These are phyloP conservation scores for Myotis yumanensis DNA, from an alignment of 2,113 vertebrate species.

Conservation along the genomic window DNA sequence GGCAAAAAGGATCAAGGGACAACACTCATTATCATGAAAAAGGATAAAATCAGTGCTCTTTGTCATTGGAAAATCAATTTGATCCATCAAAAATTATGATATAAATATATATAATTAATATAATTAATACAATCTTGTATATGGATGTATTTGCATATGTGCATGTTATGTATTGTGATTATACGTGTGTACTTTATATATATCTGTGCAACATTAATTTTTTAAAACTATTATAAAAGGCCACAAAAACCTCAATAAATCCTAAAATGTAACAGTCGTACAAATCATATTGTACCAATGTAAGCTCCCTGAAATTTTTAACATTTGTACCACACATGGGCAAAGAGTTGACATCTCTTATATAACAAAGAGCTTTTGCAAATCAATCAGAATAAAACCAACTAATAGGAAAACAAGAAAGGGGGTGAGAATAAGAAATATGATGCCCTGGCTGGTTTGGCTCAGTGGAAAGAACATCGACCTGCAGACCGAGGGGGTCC, in stretches of 20 bases:
- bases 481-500: too few species aligned
- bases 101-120: not conserved
- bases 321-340: not conserved
- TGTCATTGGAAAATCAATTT: not conserved
- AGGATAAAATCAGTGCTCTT: not conserved
- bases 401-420: not conserved
- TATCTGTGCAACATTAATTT: not conserved
- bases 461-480: too few species aligned
- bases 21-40: not conserved
- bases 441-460: too few species aligned
- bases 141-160: not conserved
- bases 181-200: not conserved
- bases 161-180: not conserved
- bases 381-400: not conserved
- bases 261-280: not conserved
- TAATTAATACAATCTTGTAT: not conserved
- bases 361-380: not conserved
- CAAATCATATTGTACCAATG: not conserved
- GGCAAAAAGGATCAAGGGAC: not conserved
- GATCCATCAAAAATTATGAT: not conserved
- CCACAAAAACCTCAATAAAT: conserved; percentile 13
- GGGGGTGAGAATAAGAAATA: not conserved
- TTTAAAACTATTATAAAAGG: not conserved
- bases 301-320: too few species aligned
- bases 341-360: not conserved